Base-by-base conservation (phyloP, 2,888 invertebrate genomes). In the Polylopha cassiicola region DNA sequence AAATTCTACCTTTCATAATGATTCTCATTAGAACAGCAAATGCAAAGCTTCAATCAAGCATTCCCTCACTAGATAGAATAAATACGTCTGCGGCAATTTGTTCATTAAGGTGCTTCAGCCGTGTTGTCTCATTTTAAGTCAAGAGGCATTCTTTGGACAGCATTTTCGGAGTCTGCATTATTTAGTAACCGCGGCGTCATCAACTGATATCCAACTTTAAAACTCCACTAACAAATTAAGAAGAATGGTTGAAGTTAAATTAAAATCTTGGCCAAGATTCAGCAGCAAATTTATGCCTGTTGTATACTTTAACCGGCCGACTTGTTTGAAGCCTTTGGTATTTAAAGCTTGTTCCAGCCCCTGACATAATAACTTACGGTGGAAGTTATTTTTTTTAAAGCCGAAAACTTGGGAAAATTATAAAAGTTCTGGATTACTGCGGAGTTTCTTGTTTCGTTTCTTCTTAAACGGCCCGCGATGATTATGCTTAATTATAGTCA, bases 211-310 rank as follows among this genome's bases (percentile, higher is more conserved):
- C 37, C 39, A 52, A 53, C 48, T 53, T 59, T 41, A 27, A 59
- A 72, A 66, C 65, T 71, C 63, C 50, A 67, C 65, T 69, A 65
- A 73, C 78, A 81, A 82, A 84, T 84, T 78, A 81, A 81, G 79
- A 82, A 73, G 64, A 78, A 82, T 79, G 77, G 73, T 51, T 53
- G 37, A 82, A 82, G 71, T 82, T 82, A 81, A 82, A 82, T 82
- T 82, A 82, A 82, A 82, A 80, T 73, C 76, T 77, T 72, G 63
- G 64, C 55, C 51, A 57, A 51, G 51, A 52, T 37, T 41, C 57
- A 49, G 47, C 48, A 46, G 52, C 48, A 61, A 72, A 78, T 80
- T 79, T 81, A 80, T 74, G 73, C 65, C 55, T 72, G 73, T 80
- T 79, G 65, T 75, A 59, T 67, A 47, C 41, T 47, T 46, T 32